Evolutionary conservation across 2,888 invertebrate genomes (phyloP), one percentile per base, ranked within the genome.

Genomic region (Candidula unifasciata): DNA sequence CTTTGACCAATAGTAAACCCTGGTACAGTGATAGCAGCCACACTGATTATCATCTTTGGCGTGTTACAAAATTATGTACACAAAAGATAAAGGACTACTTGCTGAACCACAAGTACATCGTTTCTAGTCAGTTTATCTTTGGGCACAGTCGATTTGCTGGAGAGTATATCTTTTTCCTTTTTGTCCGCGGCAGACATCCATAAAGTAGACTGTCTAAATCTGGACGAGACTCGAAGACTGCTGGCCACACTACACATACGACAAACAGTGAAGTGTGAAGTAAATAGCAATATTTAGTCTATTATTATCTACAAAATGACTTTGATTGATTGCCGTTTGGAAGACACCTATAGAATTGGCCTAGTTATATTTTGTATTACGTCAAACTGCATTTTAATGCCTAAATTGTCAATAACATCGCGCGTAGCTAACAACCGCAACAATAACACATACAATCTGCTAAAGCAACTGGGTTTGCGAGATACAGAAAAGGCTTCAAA

Each of bases 1-100:
- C 57, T 71, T 16, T 33, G 57, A n/a, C 73, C 81, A 37, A 57
- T 1, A 16, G 71, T 18, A 33, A 73, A 73, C 24, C 60, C 73
- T 6, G 81, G 60, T 10, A n/a, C 60, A 16, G 73, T 18, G 0
- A 44, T 21, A 35, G 30, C 35, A 18, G 37, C 35, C 16, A 37
- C n/a, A 21, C 44, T 60, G 37, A 57, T 81, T 2, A 71, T 30
- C 18, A 82, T 76, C 30, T 76, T 82, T 3, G 82, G 44, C 6
- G 27, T 27, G 44, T 71, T 64, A 66, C 82, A 71, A 6, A 76
- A 16, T 16, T 35, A 35, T 35, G n/a, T 35, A 6, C 57, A 35
- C 3, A 57, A 2, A 37, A 64, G 64, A 10, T 64, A 64, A 2
- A 78, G 64, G 37, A 64, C 37, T 2, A 81, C 71, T 24, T 57